phyloP scores from a whole-genome alignment of 1,140 invertebrate genomes.

The Orchesella cincta region DNA sequence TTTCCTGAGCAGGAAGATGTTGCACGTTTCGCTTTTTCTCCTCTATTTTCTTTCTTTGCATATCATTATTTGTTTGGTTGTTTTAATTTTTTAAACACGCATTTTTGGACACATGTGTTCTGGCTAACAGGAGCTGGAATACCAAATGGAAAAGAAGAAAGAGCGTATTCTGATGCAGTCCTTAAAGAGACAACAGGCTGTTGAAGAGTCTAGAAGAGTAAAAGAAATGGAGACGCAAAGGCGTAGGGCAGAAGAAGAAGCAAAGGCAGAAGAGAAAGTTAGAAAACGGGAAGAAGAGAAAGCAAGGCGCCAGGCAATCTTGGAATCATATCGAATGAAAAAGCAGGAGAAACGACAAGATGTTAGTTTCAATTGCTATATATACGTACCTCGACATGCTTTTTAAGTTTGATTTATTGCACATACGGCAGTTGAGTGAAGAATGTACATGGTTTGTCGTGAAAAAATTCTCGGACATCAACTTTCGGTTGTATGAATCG shows the following conservation, averaged over 20 bases:
- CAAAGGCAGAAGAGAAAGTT: constrained; percentile 79
- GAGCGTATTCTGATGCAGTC: constrained; percentile 84
- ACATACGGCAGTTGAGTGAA: neutral
- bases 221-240: constrained; percentile 83
- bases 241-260: constrained; percentile 73
- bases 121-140: constrained; percentile 68
- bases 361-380: constrained; percentile 58
- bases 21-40: constrained; percentile 8
- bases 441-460: neutral
- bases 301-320: constrained; percentile 78
- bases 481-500: neutral
- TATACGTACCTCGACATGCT: neutral
- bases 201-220: constrained; percentile 79
- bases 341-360: constrained; percentile 88
- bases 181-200: constrained; percentile 80
- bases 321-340: constrained; percentile 87
- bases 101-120: constrained; percentile 23
- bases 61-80: constrained; percentile 38
- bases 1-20: neutral
- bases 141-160: constrained; percentile 88
- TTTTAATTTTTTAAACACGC: constrained; percentile 24
- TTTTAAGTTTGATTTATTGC: neutral
- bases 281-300: constrained; percentile 90
- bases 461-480: neutral
- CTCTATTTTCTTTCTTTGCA: constrained; percentile 29